A percentile compares a stretch with the other conserved stretches of the same genome.
phyloP scores from a whole-genome alignment of 1,140 invertebrate genomes.

The Pissodes strobi region DNA sequence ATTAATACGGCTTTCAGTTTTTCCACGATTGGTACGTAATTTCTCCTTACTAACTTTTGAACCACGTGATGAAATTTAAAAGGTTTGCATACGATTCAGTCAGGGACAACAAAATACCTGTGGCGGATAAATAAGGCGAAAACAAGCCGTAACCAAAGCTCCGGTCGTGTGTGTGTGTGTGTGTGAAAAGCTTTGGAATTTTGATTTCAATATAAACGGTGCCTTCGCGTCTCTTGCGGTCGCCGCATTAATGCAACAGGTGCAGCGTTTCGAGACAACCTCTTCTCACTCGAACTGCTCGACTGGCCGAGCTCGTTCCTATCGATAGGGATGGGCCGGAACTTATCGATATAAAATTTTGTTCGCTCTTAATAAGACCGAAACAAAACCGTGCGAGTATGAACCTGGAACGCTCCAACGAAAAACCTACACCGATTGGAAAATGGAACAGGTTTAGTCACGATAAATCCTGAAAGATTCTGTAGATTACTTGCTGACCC shows the following conservation, averaged over 20 bases:
- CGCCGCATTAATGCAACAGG: constrained; percentile 21
- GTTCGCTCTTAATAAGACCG: too few relatives aligned
- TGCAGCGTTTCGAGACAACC: constrained; percentile 17
- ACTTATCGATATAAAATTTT: neutral
- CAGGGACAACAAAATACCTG: neutral
- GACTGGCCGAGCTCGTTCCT: neutral
- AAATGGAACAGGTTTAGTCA: too few relatives aligned
- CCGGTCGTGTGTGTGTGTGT: neutral
- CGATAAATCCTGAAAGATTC: too few relatives aligned
- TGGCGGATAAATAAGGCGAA: neutral
- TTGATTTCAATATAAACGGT: constrained; percentile 27
- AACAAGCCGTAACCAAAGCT: constrained; percentile 2
- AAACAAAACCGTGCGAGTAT: too few relatives aligned
- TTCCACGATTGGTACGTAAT: too few relatives aligned
- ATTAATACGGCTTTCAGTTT: too few relatives aligned
- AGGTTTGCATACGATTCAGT: too few relatives aligned
- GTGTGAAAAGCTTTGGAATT: constrained; percentile 22
- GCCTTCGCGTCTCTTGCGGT: constrained; percentile 20
- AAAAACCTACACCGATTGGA: too few relatives aligned
- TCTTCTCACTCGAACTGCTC: constrained; percentile 8
- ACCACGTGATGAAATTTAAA: too few relatives aligned
- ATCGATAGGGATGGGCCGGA: neutral
- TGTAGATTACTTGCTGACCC: too few relatives aligned
- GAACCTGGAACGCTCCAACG: too few relatives aligned
- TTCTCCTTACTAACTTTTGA: too few relatives aligned